A percentile compares a stretch with the other conserved stretches of the same genome.
Evolutionary conservation across 2,888 invertebrate species (phyloP).

Genomic region (Exocentrus adspersus): DNA sequence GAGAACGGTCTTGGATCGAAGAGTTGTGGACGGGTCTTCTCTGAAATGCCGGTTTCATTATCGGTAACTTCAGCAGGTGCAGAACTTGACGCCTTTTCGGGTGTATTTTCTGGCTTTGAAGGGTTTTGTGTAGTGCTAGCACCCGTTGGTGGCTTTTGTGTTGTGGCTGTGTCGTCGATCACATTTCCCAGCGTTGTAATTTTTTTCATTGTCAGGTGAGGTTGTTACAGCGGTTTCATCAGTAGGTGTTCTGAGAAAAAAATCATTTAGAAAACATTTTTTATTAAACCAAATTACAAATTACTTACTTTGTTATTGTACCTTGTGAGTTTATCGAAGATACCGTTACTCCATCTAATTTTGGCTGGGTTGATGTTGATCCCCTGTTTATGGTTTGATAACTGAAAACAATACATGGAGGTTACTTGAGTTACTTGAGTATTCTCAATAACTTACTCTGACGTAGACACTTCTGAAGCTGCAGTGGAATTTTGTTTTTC

Average conservation of each 20-base stretch:
- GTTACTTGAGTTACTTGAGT: background rate
- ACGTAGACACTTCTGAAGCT: background rate
- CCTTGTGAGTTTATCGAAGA: background rate
- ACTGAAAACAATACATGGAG: constrained; percentile 20
- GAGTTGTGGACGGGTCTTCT: constrained; percentile 49
- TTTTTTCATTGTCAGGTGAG: background rate
- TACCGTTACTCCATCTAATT: background rate
- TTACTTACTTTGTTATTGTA: background rate
- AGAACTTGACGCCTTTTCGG: constrained; percentile 9
- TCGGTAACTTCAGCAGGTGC: constrained; percentile 24
- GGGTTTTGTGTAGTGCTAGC: background rate
- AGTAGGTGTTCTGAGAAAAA: background rate
- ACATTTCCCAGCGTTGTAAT: constrained; percentile 1
- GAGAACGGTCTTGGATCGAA: constrained; percentile 58
- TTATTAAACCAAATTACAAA: too few relatives aligned
- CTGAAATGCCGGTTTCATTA: constrained; percentile 32
- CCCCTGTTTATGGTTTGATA: constrained; percentile 33
- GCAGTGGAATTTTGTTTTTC: background rate
- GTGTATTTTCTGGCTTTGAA: constrained; percentile 27
- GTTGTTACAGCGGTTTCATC: background rate
- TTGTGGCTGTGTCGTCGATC: constrained; percentile 15
- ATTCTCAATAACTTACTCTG: background rate
- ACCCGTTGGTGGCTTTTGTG: constrained; percentile 27
- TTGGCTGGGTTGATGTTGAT: constrained; percentile 13
- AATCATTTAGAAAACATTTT: too few relatives aligned